Conservation (phyloP, 37 sponge, comb jelly and placozoan species). For the Bolinopsis microptera region DNA sequence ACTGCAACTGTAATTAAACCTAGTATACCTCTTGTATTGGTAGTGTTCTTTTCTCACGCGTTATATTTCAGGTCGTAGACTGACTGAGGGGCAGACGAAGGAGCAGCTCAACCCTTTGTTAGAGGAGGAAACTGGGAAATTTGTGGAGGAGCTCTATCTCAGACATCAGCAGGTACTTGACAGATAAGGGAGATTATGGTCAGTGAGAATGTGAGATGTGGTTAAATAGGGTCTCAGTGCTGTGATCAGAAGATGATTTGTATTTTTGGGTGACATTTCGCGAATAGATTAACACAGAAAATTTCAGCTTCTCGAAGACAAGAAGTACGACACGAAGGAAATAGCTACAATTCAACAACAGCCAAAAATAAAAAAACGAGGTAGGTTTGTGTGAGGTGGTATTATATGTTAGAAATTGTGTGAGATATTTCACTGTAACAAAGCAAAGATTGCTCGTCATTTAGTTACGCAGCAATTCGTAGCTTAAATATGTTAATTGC, state of each 20-base stretch:
- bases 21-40: neutral
- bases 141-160: slow-evolving; percentile 51
- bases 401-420: too few species aligned
- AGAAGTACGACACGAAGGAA: slow-evolving; percentile 15
- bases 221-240: too few species aligned
- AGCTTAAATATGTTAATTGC: too few species aligned
- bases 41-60: neutral
- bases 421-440: too few species aligned
- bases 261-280: too few species aligned
- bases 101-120: slow-evolving; percentile 36
- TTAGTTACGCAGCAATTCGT: too few species aligned
- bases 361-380: neutral
- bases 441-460: too few species aligned
- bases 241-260: too few species aligned
- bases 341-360: neutral
- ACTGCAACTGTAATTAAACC: neutral
- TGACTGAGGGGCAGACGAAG: neutral
- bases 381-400: too few species aligned
- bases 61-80: neutral
- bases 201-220: too few species aligned
- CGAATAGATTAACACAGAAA: too few species aligned
- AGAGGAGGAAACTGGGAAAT: slow-evolving; percentile 24
- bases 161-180: slow-evolving; percentile 27
- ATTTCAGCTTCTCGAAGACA: neutral
- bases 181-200: neutral